Percentiles rank a stretch among this genome's conserved stretches.
Evolutionary conservation across 2,797 vertebrate genomes (phyloP).

Genomic region (Podarcis siculus): DNA sequence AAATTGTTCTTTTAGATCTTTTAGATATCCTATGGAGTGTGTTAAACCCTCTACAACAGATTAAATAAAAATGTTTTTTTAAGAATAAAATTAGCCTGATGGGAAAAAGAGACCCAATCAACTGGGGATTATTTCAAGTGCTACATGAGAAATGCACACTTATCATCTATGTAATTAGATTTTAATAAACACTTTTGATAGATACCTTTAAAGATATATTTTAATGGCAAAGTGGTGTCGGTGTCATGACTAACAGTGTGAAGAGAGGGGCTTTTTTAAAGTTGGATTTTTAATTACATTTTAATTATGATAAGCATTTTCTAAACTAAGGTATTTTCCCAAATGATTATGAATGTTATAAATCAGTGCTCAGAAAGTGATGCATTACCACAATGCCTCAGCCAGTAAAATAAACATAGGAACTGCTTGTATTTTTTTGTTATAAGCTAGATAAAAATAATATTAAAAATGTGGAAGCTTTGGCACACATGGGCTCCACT

Average conservation of each 20-base stretch:
- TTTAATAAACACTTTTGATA: slow-evolving; percentile 76
- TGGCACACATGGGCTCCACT: slow-evolving; percentile 28
- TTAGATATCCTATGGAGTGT: slow-evolving; percentile 24
- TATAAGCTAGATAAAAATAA: slow-evolving; percentile 54
- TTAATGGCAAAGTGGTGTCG: slow-evolving; percentile 72
- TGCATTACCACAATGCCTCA: slow-evolving; percentile 54
- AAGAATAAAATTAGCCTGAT: slow-evolving; percentile 58
- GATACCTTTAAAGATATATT: slow-evolving; percentile 69
- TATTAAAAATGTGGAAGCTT: slow-evolving; percentile 27
- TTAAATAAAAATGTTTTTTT: slow-evolving; percentile 42
- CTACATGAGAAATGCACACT: slow-evolving; percentile 60
- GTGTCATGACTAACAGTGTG: slow-evolving; percentile 63
- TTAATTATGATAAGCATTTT: slow-evolving; percentile 71
- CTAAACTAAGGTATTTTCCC: slow-evolving; percentile 50
- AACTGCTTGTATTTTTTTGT: slow-evolving; percentile 31
- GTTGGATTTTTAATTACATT: slow-evolving; percentile 72
- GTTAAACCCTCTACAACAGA: slow-evolving; percentile 55
- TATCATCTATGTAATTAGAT: slow-evolving; percentile 70
- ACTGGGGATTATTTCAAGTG: slow-evolving; percentile 55
- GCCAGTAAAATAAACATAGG: slow-evolving; percentile 47
- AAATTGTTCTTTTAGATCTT: slow-evolving; percentile 52
- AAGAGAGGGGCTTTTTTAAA: slow-evolving; percentile 65
- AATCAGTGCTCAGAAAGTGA: slow-evolving; percentile 70
- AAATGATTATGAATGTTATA: slow-evolving; percentile 70
- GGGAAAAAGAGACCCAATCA: slow-evolving; percentile 54